A percentile compares a stretch with the other conserved stretches of the same genome.
Conservation (phyloP, 2,888 invertebrate genomes). For the Perithous albicinctus region DNA sequence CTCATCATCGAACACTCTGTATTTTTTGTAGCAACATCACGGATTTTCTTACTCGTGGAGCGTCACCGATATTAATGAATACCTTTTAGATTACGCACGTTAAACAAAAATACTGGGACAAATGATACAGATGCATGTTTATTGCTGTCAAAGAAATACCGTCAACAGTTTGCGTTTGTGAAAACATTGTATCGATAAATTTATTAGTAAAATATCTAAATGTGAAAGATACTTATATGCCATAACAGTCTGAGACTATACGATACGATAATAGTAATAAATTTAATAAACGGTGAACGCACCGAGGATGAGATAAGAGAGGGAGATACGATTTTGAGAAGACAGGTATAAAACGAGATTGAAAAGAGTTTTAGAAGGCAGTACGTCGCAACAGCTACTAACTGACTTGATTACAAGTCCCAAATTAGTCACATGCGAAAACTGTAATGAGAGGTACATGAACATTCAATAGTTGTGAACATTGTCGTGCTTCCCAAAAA, state of each 20-base stretch:
- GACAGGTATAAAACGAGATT: conserved; percentile 44
- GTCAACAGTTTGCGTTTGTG: conserved; percentile 30
- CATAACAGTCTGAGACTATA: conserved; percentile 27
- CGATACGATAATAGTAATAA: conserved; percentile 63
- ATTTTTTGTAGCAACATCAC: background rate
- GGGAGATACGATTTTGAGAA: conserved; percentile 22
- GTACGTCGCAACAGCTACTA: conserved; percentile 17
- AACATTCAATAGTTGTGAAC: background rate
- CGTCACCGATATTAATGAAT: background rate
- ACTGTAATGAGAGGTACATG: conserved; percentile 42
- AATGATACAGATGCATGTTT: background rate
- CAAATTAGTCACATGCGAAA: background rate
- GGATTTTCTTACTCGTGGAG: background rate
- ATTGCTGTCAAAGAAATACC: background rate
- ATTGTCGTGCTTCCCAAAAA: background rate
- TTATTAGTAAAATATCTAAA: conserved; percentile 49
- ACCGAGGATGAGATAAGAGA: conserved; percentile 22
- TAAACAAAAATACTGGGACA: background rate
- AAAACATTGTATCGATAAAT: conserved; percentile 50
- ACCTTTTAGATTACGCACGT: background rate
- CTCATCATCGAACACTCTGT: background rate
- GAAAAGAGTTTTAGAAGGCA: conserved; percentile 16
- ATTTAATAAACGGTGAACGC: conserved; percentile 45
- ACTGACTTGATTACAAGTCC: background rate
- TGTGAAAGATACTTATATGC: conserved; percentile 12